Conservation (phyloP, 2,888 invertebrate species). For the Catocala fraxini region DNA sequence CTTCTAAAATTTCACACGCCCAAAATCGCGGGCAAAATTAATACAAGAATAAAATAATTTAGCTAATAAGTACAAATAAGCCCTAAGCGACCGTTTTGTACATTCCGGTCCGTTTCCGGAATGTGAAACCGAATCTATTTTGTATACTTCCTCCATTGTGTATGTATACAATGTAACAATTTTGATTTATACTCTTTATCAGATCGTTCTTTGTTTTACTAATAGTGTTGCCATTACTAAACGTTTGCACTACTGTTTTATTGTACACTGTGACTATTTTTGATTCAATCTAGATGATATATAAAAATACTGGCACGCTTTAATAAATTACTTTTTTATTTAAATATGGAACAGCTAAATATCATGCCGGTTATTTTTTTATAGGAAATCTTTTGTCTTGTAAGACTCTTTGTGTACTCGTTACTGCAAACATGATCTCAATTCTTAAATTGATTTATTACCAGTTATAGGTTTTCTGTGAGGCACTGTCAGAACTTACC, state of each 20-base stretch:
- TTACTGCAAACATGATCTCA: too few species aligned
- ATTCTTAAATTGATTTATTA: too few species aligned
- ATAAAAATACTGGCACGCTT: neutral
- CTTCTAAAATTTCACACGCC: too few species aligned
- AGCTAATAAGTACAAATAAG: constrained; percentile 43
- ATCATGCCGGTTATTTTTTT: too few species aligned
- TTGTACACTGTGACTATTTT: constrained; percentile 8
- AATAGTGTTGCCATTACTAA: constrained; percentile 21
- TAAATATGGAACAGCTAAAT: constrained; percentile 10
- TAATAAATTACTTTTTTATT: neutral
- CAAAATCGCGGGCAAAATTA: too few species aligned
- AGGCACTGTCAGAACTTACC: too few species aligned
- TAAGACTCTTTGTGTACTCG: too few species aligned
- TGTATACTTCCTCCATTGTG: constrained; percentile 33
- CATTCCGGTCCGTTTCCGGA: constrained; percentile 50
- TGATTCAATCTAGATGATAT: constrained; percentile 15
- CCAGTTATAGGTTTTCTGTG: too few species aligned
- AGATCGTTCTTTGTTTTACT: constrained; percentile 41
- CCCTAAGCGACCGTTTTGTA: constrained; percentile 58
- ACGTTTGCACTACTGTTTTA: constrained; percentile 10
- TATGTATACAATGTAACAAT: constrained; percentile 33
- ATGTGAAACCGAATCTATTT: constrained; percentile 40
- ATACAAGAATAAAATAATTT: constrained; percentile 24
- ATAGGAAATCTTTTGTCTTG: too few species aligned
- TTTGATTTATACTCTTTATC: constrained; percentile 50